Evolutionary conservation across 1,140 invertebrate genomes (phyloP).

Genomic region (Proctacanthus coquilletti): DNA sequence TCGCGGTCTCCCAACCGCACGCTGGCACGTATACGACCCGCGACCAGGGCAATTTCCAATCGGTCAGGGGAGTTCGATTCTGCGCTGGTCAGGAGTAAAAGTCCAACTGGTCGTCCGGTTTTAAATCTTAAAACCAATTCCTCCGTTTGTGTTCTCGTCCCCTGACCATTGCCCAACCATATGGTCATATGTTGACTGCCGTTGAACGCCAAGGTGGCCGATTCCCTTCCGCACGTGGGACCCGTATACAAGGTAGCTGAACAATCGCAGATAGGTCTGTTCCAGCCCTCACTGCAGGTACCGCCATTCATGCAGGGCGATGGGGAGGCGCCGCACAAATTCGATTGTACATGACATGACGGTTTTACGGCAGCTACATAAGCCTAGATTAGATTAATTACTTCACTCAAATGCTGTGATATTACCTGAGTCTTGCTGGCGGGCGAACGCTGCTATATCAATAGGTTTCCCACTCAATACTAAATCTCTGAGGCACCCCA

Average conservation of each 20-base stretch:
- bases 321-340: constrained; percentile 51
- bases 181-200: constrained; percentile 75
- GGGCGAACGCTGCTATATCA: constrained; percentile 76
- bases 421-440: constrained; percentile 75
- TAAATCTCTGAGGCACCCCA: constrained; percentile 89
- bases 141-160: constrained; percentile 79
- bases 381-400: too few relatives aligned
- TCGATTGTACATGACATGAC: constrained; percentile 62
- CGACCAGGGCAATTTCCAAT: constrained; percentile 67
- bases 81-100: constrained; percentile 58
- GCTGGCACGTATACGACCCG: constrained; percentile 61
- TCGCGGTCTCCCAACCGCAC: constrained; percentile 71
- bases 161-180: constrained; percentile 48
- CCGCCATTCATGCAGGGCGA: constrained; percentile 86
- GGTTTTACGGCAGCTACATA: constrained; percentile 65
- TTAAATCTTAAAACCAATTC: constrained; percentile 78
- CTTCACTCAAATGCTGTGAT: constrained; percentile 4
- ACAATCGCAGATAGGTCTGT: constrained; percentile 92
- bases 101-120: constrained; percentile 56
- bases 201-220: constrained; percentile 74
- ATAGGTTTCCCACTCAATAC: constrained; percentile 82
- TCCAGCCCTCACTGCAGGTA: constrained; percentile 86
- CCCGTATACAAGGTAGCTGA: constrained; percentile 77
- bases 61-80: constrained; percentile 57
- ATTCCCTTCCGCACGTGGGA: constrained; percentile 82